These are phyloP conservation scores for Pseudomyrmex cubaensis DNA, from an alignment of 1,140 invertebrate species.

Conservation along the genomic window DNA sequence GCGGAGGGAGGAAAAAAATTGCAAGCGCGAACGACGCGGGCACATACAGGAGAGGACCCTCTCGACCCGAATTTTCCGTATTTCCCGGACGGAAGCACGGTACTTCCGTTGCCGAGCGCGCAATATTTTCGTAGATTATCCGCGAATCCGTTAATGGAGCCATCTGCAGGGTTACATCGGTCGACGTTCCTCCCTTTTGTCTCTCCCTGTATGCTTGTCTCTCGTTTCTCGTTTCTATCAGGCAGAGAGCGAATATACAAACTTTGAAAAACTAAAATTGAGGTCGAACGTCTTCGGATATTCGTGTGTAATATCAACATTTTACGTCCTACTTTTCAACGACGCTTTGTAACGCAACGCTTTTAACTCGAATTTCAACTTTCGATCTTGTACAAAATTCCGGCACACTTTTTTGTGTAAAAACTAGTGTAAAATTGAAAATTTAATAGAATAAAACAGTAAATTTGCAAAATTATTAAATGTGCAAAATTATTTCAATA, in stretches of 20 bases:
- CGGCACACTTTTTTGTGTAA: not conserved
- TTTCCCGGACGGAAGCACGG: conserved; percentile 64
- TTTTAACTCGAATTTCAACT: not conserved
- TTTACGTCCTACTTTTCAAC: not conserved
- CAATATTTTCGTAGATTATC: conserved; percentile 73
- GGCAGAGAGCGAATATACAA: not conserved
- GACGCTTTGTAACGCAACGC: not conserved
- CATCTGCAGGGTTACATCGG: conserved; percentile 41
- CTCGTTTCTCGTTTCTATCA: conserved; percentile 18
- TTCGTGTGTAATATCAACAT: not conserved
- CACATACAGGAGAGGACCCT: conserved; percentile 54
- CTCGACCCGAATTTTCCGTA: conserved; percentile 74
- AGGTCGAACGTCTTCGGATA: not conserved
- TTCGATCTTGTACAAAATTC: not conserved
- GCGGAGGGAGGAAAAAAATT: conserved; percentile 68
- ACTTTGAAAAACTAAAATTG: not conserved
- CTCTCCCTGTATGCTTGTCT: conserved; percentile 38
- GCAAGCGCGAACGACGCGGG: conserved; percentile 64
- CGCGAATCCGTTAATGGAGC: conserved; percentile 60
- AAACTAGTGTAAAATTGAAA: not conserved
- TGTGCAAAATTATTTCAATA: too few species aligned
- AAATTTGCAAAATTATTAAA: too few species aligned
- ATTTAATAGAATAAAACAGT: not conserved
- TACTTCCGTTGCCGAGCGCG: conserved; percentile 58
- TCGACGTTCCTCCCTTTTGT: conserved; percentile 44